Evolutionary conservation across 2,797 vertebrate species (phyloP).

Genomic region (Philypnodon macrostomus): DNA sequence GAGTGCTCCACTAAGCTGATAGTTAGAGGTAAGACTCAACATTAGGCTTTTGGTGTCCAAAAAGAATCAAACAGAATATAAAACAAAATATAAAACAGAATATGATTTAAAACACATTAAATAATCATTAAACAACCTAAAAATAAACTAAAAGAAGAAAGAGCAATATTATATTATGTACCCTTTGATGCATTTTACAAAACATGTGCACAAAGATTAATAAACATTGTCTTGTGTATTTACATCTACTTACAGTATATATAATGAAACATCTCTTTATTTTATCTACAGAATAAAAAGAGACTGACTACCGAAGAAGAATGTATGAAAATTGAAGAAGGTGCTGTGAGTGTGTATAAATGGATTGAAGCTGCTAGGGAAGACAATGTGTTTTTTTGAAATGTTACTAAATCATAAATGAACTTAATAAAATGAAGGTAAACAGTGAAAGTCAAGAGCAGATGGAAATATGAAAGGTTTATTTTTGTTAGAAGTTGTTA

Average conservation of each 20-base stretch:
- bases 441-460: neutral
- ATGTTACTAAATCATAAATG: neutral
- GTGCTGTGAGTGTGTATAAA: neutral
- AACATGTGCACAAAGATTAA: too few relatives aligned
- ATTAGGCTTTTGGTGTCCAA: too few relatives aligned
- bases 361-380: neutral
- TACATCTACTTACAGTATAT: too few relatives aligned
- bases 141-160: too few relatives aligned
- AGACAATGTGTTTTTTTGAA: too few relatives aligned
- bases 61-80: neutral
- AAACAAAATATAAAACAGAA: too few relatives aligned
- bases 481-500: neutral
- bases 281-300: constrained; percentile 4
- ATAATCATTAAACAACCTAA: too few relatives aligned
- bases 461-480: neutral
- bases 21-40: constrained; percentile 80
- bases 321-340: neutral
- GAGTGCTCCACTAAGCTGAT: constrained; percentile 77
- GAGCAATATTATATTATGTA: too few relatives aligned
- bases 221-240: neutral
- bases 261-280: neutral
- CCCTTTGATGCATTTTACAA: too few relatives aligned
- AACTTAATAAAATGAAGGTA: neutral
- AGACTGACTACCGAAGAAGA: neutral
- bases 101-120: too few relatives aligned